Evolutionary conservation across 2,888 invertebrate species (phyloP).

Genomic region (Thymelicus acteon): DNA sequence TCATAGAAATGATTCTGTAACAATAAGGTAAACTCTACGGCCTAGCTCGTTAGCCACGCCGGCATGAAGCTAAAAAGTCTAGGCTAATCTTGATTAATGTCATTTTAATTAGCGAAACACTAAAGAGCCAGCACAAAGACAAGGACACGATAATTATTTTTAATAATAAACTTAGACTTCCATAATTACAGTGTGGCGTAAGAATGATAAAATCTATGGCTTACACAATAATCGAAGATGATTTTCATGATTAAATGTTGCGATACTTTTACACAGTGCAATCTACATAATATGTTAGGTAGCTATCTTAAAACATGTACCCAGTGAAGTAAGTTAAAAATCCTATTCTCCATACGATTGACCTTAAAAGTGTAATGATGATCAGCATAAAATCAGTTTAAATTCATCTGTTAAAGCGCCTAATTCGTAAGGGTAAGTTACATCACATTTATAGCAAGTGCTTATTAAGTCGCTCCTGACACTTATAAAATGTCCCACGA

Average conservation of each 20-base stretch:
- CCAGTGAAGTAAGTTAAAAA: no score
- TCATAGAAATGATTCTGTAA: no score
- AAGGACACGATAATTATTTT: slow-evolving; percentile 22
- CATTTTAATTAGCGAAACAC: slow-evolving; percentile 18
- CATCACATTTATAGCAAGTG: no score
- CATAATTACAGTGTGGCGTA: background rate
- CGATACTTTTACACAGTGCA: slow-evolving; percentile 9
- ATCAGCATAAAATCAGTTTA: no score
- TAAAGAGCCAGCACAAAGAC: slow-evolving; percentile 5
- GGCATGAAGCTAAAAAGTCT: background rate
- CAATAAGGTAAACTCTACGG: no score
- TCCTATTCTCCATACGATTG: no score
- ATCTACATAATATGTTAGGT: background rate
- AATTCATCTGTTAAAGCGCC: no score
- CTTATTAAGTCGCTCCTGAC: no score
- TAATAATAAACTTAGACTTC: background rate
- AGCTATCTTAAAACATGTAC: no score
- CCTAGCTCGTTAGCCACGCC: background rate
- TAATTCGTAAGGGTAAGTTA: no score
- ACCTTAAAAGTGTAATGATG: no score
- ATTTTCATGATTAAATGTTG: slow-evolving; percentile 22
- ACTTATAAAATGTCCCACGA: slow-evolving; percentile 8
- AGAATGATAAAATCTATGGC: slow-evolving; percentile 23
- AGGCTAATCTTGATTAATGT: background rate
- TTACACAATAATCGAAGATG: slow-evolving; percentile 20